Conservation (phyloP, 2,113 vertebrate genomes). For the Pardalotus punctatus region DNA sequence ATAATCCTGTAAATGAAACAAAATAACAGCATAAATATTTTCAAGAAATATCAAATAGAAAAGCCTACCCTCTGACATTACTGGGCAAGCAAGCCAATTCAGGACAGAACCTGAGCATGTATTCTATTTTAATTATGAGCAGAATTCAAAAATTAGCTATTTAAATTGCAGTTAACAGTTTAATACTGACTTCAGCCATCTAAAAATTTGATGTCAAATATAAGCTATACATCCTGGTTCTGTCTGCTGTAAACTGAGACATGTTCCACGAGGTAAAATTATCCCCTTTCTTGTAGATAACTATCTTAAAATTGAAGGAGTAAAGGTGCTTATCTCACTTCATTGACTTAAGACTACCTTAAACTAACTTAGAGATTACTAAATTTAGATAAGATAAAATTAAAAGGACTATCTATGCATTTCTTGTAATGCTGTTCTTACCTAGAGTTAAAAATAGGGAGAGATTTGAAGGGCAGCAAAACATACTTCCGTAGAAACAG, state of each 20-base stretch:
- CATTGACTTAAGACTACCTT: slow-evolving; percentile 35
- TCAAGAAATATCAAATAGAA: not conserved
- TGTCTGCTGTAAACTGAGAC: not conserved
- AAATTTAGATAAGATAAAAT: slow-evolving; percentile 35
- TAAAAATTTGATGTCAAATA: not conserved
- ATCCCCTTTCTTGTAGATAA: not conserved
- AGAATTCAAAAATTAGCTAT: not conserved
- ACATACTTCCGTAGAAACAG: not conserved
- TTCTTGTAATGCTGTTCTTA: slow-evolving; percentile 1
- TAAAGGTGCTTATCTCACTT: slow-evolving; percentile 22
- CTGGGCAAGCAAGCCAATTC: not conserved
- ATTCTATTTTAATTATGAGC: not conserved
- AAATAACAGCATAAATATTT: not conserved
- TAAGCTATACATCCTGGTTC: not conserved
- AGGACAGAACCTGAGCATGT: not conserved
- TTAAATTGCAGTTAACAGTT: not conserved
- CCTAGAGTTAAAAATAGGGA: not conserved
- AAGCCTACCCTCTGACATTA: not conserved
- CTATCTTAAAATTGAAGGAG: not conserved
- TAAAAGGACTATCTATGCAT: slow-evolving; percentile 13
- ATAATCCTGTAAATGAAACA: not conserved
- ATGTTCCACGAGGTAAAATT: not conserved
- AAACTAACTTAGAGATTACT: not conserved
- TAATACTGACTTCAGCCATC: not conserved
- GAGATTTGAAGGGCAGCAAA: not conserved